Evolutionary conservation across 2,113 vertebrate genomes (phyloP).

Genomic region (Etia nguti): DNA sequence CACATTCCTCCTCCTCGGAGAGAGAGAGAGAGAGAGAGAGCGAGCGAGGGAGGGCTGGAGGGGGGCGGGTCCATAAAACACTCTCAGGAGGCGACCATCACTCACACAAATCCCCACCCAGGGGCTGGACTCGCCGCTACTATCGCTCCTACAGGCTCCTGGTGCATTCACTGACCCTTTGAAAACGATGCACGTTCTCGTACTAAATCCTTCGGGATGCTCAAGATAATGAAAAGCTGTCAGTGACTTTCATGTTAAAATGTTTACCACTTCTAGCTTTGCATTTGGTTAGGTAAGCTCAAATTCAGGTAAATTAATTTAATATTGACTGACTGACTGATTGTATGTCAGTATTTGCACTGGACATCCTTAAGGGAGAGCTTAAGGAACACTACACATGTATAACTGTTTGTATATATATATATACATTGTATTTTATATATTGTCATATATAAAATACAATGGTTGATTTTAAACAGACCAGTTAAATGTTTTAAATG

Average conservation of each 20-base stretch:
- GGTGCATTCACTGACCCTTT: slow-evolving; percentile 4
- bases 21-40: not conserved
- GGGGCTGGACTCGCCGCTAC: slow-evolving; percentile 41
- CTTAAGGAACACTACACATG: not conserved
- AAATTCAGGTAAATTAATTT: not conserved
- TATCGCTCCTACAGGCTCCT: not conserved
- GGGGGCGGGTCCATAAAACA: slow-evolving; percentile 21
- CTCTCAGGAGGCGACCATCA: slow-evolving; percentile 51
- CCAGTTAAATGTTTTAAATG: too few species aligned
- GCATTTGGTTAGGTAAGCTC: not conserved
- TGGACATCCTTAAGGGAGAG: not conserved
- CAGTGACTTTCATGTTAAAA: not conserved
- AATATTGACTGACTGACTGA: not conserved
- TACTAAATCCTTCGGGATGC: not conserved
- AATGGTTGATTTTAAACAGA: too few species aligned
- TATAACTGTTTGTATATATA: rapidly evolving
- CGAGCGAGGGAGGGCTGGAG: not conserved
- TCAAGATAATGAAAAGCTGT: not conserved
- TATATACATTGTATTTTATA: too few species aligned
- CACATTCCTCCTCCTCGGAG: slow-evolving; percentile 43
- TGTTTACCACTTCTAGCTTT: not conserved
- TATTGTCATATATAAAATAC: too few species aligned
- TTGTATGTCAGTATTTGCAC: not conserved
- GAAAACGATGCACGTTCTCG: not conserved
- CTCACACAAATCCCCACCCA: slow-evolving; percentile 63